Base-by-base conservation (phyloP, 2,113 vertebrate species). In the Microcebus ravelobensis region DNA sequence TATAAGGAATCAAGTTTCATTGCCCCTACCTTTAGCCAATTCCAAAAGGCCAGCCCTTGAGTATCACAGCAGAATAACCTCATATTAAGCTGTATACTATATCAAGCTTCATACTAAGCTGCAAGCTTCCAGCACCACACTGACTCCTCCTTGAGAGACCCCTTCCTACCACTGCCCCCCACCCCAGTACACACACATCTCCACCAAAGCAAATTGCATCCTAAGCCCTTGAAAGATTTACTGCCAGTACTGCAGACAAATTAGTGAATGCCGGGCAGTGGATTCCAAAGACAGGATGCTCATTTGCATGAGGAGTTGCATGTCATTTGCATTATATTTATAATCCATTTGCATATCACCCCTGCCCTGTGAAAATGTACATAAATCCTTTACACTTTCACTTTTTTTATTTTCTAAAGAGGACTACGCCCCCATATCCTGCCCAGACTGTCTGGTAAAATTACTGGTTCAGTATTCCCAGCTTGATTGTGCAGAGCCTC, bases 241-340 rank as follows among this genome's bases (percentile, higher is more conserved):
- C 87, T 95, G 96, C 90, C 79, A 87, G 87, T 82, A 70, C 52
- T 63, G 94, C 67, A 97, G 88, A 95, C 91, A 97, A 96, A 96
- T 93, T 94, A 97, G 96, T 96, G 96, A 95, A 95, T 68, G 94
- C 90, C 39, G 1, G 0, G 61, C 82, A 95, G 89, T 93, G 83
- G 95, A 95, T 97, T 96, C 93, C 90, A 91, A 97, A 97, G 95
- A 95, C 97, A 97, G 83, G 87, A 95, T 97, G 96, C 95, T 97
- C 80, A 97, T 98, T 97, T 97, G 89, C 96, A 97, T 98, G 93
- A 95, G 89, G 79, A 96, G 91, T 91, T 95, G 94, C 42, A n/a
- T 88, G 68, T 94, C 29, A 93, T 97, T 97, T 97, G 97, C 96
- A 98, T 97, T 95, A 29, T 73, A 97, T 97, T 97, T 98, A 87